Conservation (phyloP, 2,113 vertebrate species). For the Terrapene triunguis region DNA sequence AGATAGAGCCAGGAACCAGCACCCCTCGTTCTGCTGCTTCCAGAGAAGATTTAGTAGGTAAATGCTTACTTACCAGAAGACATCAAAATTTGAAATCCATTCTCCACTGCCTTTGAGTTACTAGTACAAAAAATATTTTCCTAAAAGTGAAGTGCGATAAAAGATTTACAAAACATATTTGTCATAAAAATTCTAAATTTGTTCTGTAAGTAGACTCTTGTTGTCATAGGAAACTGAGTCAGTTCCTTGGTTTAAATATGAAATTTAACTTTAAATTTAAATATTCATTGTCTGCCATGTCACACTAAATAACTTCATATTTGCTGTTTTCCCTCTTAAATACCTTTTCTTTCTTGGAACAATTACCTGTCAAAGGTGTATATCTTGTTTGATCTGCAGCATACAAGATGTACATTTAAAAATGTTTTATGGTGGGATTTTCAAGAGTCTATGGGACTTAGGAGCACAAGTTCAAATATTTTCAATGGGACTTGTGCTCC, state of each 20-base stretch:
- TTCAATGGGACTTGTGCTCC: background rate
- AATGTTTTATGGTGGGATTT: conserved; percentile 8
- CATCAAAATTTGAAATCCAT: background rate
- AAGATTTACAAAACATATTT: conserved; percentile 34
- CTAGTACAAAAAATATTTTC: background rate
- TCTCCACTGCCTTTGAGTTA: conserved; percentile 60
- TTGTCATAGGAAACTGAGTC: background rate
- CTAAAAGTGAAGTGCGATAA: background rate
- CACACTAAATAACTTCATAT: background rate
- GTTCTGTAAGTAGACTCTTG: conserved; percentile 16
- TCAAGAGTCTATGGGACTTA: background rate
- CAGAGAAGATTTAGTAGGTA: conserved; percentile 94
- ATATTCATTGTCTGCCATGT: background rate
- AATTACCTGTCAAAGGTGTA: conserved; percentile 9
- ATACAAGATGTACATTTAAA: background rate
- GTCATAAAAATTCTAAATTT: conserved; percentile 42
- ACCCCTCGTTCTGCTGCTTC: conserved; percentile 93
- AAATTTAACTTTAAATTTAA: background rate
- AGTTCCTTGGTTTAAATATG: background rate
- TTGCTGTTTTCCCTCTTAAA: background rate
- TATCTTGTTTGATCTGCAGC: background rate
- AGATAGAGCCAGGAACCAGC: conserved; percentile 96
- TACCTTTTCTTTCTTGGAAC: conserved; percentile 41
- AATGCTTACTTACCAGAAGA: conserved; percentile 57
- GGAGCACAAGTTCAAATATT: background rate